These are phyloP conservation scores for Ageneiosus marmoratus DNA, from an alignment of 2,113 vertebrate genomes.

Conservation along the genomic window DNA sequence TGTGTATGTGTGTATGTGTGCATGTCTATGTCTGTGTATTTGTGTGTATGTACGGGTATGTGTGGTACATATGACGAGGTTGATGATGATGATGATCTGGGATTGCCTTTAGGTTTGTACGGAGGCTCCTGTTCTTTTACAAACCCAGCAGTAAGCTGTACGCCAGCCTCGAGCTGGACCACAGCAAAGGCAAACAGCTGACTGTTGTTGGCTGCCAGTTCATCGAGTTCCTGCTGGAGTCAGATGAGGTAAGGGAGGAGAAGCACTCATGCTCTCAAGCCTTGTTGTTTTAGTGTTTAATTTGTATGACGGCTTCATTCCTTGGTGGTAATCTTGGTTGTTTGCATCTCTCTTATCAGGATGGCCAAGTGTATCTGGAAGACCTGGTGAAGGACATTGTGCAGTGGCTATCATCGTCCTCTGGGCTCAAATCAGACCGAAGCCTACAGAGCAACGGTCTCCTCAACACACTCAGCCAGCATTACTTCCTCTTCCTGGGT, in stretches of 20 bases:
- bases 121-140: constrained; percentile 93
- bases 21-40: too few relatives aligned
- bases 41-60: too few relatives aligned
- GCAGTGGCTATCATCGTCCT: constrained; percentile 86
- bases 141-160: constrained; percentile 96
- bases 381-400: constrained; percentile 95
- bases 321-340: neutral
- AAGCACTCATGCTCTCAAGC: neutral
- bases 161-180: constrained; percentile 87
- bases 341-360: constrained; percentile 67
- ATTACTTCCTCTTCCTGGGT: constrained; percentile 97
- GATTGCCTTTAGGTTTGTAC: constrained; percentile 82
- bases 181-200: constrained; percentile 87
- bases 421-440: constrained; percentile 90
- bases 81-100: neutral
- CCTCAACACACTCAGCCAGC: constrained; percentile 92
- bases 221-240: constrained; percentile 94
- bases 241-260: constrained; percentile 83
- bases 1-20: neutral
- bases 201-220: constrained; percentile 97
- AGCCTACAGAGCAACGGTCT: constrained; percentile 93
- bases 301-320: constrained; percentile 6
- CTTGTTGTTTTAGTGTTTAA: neutral
- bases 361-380: constrained; percentile 92
- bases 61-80: too few relatives aligned